Evolutionary conservation across 2,888 invertebrate genomes (phyloP).

Genomic region (Drosophila vallismaia): DNA sequence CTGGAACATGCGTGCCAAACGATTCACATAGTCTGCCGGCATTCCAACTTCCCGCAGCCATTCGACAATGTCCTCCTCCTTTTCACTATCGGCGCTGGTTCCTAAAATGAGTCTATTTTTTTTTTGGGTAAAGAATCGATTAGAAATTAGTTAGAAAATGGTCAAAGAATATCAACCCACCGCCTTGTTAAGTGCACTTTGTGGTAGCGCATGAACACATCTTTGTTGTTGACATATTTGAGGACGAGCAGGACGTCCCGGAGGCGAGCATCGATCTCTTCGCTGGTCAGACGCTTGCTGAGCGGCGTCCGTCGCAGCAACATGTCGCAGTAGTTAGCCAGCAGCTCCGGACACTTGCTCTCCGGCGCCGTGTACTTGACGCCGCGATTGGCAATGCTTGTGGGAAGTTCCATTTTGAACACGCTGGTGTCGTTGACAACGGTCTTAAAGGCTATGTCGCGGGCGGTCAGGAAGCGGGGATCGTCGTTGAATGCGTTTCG

Average conservation of each 20-base stretch:
- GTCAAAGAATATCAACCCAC: slow-evolving; percentile 51
- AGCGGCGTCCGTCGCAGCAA: slow-evolving; percentile 97
- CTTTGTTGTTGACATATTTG: slow-evolving; percentile 99
- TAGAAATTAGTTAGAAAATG: not conserved
- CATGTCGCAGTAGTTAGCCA: slow-evolving; percentile 99
- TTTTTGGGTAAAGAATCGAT: not conserved
- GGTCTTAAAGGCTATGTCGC: slow-evolving; percentile 98
- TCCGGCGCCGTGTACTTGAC: slow-evolving; percentile 92
- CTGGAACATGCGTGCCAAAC: slow-evolving; percentile 98
- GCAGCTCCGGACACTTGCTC: slow-evolving; percentile 98
- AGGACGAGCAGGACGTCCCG: slow-evolving; percentile 97
- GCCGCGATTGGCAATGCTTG: slow-evolving; percentile 87
- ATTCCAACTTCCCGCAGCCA: slow-evolving; percentile 99
- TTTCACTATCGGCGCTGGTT: slow-evolving; percentile 99
- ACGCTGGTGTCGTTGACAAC: slow-evolving; percentile 99
- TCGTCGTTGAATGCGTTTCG: slow-evolving; percentile 98
- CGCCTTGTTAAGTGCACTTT: slow-evolving; percentile 98
- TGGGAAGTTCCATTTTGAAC: slow-evolving; percentile 88
- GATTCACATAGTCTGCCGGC: slow-evolving; percentile 99
- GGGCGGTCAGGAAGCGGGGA: slow-evolving; percentile 97
- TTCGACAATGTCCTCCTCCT: slow-evolving; percentile 99
- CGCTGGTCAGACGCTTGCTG: slow-evolving; percentile 97
- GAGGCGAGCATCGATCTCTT: slow-evolving; percentile 97
- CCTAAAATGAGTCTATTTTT: slow-evolving; percentile 93
- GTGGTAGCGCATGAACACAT: slow-evolving; percentile 99